Evolutionary conservation across 1,140 invertebrate species (phyloP).

Genomic region (Probaryconus sp.): DNA sequence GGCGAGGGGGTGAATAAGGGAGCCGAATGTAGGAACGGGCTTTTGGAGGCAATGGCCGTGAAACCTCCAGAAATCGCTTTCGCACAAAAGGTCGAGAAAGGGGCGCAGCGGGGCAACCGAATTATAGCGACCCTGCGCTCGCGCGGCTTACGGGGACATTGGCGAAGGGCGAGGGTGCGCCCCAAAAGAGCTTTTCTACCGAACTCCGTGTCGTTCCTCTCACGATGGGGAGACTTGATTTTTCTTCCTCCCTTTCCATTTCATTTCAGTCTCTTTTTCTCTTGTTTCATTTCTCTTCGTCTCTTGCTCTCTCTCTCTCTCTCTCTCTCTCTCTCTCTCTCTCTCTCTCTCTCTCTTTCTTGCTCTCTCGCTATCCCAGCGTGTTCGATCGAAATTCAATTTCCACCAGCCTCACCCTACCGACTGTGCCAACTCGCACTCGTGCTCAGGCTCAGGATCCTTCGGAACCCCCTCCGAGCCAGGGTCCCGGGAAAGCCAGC

Average conservation of each 20-base stretch:
- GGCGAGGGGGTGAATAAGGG: constrained; percentile 17
- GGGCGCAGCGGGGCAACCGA: constrained; percentile 31
- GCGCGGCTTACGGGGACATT: constrained; percentile 9
- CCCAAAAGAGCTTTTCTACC: constrained; percentile 20
- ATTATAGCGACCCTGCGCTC: constrained; percentile 22
- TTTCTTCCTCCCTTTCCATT: too few relatives aligned
- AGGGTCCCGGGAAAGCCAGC: constrained; percentile 69
- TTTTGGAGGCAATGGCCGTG: constrained; percentile 38
- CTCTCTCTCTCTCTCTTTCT: constrained; percentile 16
- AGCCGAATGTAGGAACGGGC: constrained; percentile 2
- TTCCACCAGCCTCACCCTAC: constrained; percentile 73
- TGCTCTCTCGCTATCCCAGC: constrained; percentile 59
- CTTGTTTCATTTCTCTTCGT: too few relatives aligned
- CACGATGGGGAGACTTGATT: too few relatives aligned
- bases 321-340: too few relatives aligned
- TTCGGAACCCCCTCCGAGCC: constrained; percentile 48
- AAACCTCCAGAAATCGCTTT: constrained; percentile 34
- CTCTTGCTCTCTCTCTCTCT: too few relatives aligned
- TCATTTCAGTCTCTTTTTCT: too few relatives aligned
- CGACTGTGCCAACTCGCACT: constrained; percentile 34
- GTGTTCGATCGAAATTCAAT: constrained; percentile 78
- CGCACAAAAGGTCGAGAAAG: constrained; percentile 33
- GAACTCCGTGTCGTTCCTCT: not conserved
- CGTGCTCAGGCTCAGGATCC: constrained; percentile 47
- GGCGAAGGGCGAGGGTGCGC: constrained; percentile 29